Evolutionary conservation across 1,140 invertebrate species (phyloP).

Genomic region (Pseudomyrmex pallidus): DNA sequence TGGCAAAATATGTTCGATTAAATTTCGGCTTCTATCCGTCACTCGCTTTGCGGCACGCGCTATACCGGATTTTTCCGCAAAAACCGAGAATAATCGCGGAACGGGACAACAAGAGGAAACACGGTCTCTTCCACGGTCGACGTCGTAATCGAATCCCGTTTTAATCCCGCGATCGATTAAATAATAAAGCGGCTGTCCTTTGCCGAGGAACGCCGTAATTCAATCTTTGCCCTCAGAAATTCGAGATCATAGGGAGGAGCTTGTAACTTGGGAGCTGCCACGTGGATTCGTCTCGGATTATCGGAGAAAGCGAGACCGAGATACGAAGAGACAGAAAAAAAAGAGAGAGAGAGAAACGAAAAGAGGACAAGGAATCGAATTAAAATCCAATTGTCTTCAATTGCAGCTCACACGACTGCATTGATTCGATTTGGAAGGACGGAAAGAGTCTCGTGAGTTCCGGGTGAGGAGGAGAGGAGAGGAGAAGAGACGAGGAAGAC

Average conservation of each 20-base stretch:
- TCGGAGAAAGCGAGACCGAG: constrained; percentile 17
- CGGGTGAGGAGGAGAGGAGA: constrained; percentile 43
- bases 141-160: constrained; percentile 55
- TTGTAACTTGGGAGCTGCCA: constrained; percentile 25
- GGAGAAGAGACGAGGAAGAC: constrained; percentile 16
- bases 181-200: constrained; percentile 51
- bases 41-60: too few relatives aligned
- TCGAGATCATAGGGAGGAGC: constrained; percentile 41
- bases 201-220: constrained; percentile 39
- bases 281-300: constrained; percentile 4
- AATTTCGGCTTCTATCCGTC: too few relatives aligned
- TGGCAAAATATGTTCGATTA: background rate
- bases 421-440: constrained; percentile 70
- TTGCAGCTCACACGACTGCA: constrained; percentile 36
- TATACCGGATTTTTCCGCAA: background rate
- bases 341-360: background rate
- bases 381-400: constrained; percentile 71
- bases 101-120: background rate
- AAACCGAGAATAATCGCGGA: constrained; percentile 16
- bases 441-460: too few relatives aligned
- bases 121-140: constrained; percentile 14
- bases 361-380: constrained; percentile 55
- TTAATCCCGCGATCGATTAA: constrained; percentile 59
- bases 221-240: constrained; percentile 46
- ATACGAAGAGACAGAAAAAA: background rate